A percentile compares a stretch with the other conserved stretches of the same genome.
These are phyloP conservation scores for Anarrhichthys ocellatus DNA, from an alignment of 2,113 vertebrate genomes.

Conservation along the genomic window DNA sequence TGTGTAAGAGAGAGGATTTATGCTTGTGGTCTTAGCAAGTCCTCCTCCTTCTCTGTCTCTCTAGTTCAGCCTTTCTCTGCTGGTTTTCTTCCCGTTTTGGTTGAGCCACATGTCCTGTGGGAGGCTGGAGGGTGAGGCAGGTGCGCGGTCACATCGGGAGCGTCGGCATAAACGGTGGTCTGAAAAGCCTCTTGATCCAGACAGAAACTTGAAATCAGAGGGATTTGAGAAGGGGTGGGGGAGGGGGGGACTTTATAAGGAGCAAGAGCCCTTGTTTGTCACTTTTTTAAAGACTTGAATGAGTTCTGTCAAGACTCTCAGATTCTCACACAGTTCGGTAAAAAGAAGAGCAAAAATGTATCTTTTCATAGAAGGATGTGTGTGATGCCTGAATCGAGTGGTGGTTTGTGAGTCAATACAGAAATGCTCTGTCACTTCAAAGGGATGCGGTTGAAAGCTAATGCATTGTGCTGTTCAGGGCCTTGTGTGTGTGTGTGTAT, in stretches of 20 bases:
- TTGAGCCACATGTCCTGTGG: neutral
- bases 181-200: constrained; percentile 44
- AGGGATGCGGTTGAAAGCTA: constrained; percentile 37
- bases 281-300: constrained; percentile 15
- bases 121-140: constrained; percentile 30
- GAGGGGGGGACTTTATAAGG: neutral
- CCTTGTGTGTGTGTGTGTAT: constrained; percentile 2
- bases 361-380: constrained; percentile 4
- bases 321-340: constrained; percentile 3
- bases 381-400: neutral
- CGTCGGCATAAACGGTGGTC: constrained; percentile 19
- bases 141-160: constrained; percentile 28
- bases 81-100: constrained; percentile 6
- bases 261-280: neutral
- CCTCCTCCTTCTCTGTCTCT: neutral
- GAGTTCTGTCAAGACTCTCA: neutral
- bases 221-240: constrained; percentile 18
- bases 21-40: constrained; percentile 15
- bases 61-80: neutral
- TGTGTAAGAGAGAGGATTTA: neutral
- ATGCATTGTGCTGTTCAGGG: constrained; percentile 32
- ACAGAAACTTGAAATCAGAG: constrained; percentile 47
- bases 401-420: constrained; percentile 39
- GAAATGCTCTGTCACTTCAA: constrained; percentile 42
- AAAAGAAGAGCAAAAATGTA: constrained; percentile 2